Percentiles rank a stretch among this genome's conserved stretches.
Conservation (phyloP, 2,888 invertebrate species). For the Eilema griseolum region DNA sequence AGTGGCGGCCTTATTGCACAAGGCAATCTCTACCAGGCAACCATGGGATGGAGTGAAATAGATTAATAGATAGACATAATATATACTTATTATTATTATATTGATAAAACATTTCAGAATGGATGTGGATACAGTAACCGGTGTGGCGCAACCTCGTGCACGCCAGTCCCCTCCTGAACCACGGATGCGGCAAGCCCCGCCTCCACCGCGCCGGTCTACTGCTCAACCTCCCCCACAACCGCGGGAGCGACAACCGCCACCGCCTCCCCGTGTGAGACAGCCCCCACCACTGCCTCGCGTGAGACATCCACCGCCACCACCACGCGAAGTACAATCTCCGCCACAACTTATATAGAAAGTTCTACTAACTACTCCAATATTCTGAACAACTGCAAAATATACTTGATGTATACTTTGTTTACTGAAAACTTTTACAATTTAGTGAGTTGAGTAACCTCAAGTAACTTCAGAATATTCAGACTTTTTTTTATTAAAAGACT, state of each 20-base stretch:
- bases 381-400: neutral
- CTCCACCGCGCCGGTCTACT: conserved; percentile 59
- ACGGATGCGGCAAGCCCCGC: conserved; percentile 63
- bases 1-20: no score
- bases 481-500: neutral
- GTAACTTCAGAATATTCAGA: no score
- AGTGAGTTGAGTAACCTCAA: neutral
- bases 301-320: conserved; percentile 15
- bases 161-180: conserved; percentile 68
- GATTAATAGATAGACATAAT: no score
- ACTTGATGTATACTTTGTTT: neutral
- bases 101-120: conserved; percentile 26
- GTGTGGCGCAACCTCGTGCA: conserved; percentile 54
- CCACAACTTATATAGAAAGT: neutral
- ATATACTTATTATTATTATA: neutral
- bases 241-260: conserved; percentile 61
- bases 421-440: neutral
- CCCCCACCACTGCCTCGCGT: conserved; percentile 46
- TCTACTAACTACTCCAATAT: neutral
- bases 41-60: no score
- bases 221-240: conserved; percentile 59
- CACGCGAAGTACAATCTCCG: neutral
- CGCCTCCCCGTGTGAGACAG: conserved; percentile 56
- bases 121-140: conserved; percentile 36
- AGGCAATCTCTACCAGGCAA: no score